Percentiles rank a stretch among this genome's conserved stretches.
phyloP scores from a whole-genome alignment of 2,113 vertebrate genomes.

The Takifugu bimaculatus region DNA sequence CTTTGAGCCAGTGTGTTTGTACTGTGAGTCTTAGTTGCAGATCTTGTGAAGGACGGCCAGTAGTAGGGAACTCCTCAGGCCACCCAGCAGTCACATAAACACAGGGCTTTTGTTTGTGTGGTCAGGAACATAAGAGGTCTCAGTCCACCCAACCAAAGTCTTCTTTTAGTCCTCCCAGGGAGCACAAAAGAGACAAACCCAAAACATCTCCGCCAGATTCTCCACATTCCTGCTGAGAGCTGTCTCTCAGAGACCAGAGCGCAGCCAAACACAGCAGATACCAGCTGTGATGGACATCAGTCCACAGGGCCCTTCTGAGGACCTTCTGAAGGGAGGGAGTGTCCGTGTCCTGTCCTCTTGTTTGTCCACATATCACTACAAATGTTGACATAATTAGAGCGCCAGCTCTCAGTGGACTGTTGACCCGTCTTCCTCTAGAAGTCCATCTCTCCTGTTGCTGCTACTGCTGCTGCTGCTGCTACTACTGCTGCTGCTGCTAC shows the following conservation, averaged over 20 bases:
- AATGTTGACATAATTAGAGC: neutral
- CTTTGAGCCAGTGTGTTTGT: neutral
- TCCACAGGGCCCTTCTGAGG: neutral
- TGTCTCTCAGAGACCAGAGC: conserved; percentile 1
- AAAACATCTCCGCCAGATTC: conserved; percentile 45
- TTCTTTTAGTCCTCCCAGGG: conserved; percentile 26
- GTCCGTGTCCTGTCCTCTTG: neutral
- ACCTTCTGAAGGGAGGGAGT: neutral
- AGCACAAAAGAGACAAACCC: conserved; percentile 37
- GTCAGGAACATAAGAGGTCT: conserved; percentile 11
- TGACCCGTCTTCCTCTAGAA: conserved; percentile 5
- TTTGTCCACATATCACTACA: neutral
- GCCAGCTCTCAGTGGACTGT: neutral
- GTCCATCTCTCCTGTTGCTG: conserved; percentile 8
- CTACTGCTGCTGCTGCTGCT: no score
- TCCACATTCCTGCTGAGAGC: conserved; percentile 37
- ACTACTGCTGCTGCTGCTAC: no score
- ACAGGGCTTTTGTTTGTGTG: conserved; percentile 18
- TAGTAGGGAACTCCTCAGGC: conserved; percentile 2
- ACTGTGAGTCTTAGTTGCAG: conserved; percentile 1
- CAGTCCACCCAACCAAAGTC: conserved; percentile 24
- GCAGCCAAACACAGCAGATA: neutral
- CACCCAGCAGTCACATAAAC: conserved; percentile 7
- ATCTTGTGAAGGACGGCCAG: conserved; percentile 7
- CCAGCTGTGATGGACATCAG: neutral